phyloP scores from a whole-genome alignment of 2,888 invertebrate genomes.

The Protodeltote pygarga region DNA sequence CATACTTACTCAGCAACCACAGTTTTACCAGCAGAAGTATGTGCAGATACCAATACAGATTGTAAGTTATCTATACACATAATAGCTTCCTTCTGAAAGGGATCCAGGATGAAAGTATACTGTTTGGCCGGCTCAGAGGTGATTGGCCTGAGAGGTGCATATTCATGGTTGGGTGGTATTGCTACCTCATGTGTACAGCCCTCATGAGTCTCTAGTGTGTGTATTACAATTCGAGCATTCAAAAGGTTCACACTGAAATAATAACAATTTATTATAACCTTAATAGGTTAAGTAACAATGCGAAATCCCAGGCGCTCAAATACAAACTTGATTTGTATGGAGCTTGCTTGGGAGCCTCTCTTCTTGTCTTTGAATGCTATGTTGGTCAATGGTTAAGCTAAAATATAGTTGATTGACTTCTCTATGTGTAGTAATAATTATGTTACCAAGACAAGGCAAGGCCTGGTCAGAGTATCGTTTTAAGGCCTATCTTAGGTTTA shows the following conservation, averaged over 20 bases:
- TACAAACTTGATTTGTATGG: too few species aligned
- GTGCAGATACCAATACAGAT: slow-evolving; percentile 99
- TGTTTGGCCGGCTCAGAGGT: slow-evolving; percentile 93
- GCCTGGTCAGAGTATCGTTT: neutral
- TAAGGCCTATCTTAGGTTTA: too few species aligned
- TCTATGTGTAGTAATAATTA: too few species aligned
- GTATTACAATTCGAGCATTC: slow-evolving; percentile 93
- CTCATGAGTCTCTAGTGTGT: slow-evolving; percentile 95
- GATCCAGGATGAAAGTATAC: slow-evolving; percentile 97
- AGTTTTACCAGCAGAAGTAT: slow-evolving; percentile 99
- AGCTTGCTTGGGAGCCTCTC: too few species aligned
- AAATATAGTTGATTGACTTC: too few species aligned
- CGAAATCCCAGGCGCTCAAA: too few species aligned
- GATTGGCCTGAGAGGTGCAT: slow-evolving; percentile 87
- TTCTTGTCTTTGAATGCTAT: too few species aligned
- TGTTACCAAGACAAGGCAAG: neutral
- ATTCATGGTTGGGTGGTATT: slow-evolving; percentile 95
- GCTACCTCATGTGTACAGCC: slow-evolving; percentile 99
- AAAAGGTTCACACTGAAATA: slow-evolving; percentile 90
- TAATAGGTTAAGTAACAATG: too few species aligned
- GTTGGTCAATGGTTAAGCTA: too few species aligned
- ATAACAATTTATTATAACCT: too few species aligned
- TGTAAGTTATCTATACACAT: slow-evolving; percentile 99
- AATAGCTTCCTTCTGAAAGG: slow-evolving; percentile 99
- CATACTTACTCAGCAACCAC: slow-evolving; percentile 97